Conservation (phyloP, 2,888 invertebrate genomes). For the Seladonia tumulorum region DNA sequence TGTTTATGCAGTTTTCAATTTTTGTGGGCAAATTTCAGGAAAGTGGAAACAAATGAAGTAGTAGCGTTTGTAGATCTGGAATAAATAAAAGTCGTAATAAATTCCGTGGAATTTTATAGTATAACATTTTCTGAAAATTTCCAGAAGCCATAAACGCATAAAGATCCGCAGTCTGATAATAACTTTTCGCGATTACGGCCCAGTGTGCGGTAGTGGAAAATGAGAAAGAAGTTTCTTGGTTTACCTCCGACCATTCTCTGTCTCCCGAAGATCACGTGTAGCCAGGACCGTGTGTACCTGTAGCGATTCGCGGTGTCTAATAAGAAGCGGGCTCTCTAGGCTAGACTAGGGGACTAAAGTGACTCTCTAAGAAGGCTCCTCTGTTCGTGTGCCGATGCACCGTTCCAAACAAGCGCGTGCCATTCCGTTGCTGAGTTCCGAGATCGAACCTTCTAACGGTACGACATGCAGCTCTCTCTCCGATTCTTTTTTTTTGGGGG, state of each 20-base stretch:
- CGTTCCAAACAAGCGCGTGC: slow-evolving; percentile 55
- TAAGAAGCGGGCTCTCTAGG: slow-evolving; percentile 69
- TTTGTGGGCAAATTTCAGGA: too few relatives aligned
- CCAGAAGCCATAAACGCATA: too few relatives aligned
- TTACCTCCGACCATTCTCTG: slow-evolving; percentile 22
- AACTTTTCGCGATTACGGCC: background rate
- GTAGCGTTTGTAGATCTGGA: too few relatives aligned
- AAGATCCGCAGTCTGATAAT: too few relatives aligned
- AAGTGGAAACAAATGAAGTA: too few relatives aligned
- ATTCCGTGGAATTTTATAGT: too few relatives aligned
- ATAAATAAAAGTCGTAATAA: too few relatives aligned
- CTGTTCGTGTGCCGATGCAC: slow-evolving; percentile 51
- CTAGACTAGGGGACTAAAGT: slow-evolving; percentile 68
- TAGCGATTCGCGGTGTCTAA: slow-evolving; percentile 65
- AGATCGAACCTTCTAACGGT: slow-evolving; percentile 39
- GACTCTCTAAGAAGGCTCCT: slow-evolving; percentile 58
- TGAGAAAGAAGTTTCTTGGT: slow-evolving; percentile 1
- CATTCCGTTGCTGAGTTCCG: slow-evolving; percentile 51
- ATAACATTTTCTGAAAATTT: too few relatives aligned
- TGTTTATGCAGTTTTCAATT: too few relatives aligned
- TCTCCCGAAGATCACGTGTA: slow-evolving; percentile 8
- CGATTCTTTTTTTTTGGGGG: background rate
- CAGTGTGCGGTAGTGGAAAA: background rate
- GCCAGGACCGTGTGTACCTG: slow-evolving; percentile 56
- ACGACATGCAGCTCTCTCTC: slow-evolving; percentile 40